Conservation (phyloP, 2,888 invertebrate genomes). For the Zaprionus bogoriensis region DNA sequence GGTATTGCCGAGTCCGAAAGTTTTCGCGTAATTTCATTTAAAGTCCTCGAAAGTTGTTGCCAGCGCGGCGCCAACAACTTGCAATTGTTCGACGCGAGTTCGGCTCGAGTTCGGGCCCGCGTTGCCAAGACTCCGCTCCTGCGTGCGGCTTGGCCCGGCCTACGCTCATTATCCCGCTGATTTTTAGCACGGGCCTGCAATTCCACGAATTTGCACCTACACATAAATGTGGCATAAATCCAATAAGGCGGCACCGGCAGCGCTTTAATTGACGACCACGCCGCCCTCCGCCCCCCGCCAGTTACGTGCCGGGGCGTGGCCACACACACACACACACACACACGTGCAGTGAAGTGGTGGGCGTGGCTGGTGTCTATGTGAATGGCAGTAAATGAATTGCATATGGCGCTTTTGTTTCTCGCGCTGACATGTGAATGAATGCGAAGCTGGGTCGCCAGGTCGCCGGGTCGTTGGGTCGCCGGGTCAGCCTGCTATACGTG, state of each 20-base stretch:
- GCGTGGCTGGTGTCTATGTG: constrained; percentile 37
- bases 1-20: constrained; percentile 55
- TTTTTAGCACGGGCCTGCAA: constrained; percentile 62
- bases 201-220: constrained; percentile 72
- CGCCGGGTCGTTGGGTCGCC: constrained; percentile 15
- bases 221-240: constrained; percentile 77
- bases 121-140: constrained; percentile 12
- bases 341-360: neutral
- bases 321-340: too few species aligned
- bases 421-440: constrained; percentile 60
- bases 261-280: constrained; percentile 70
- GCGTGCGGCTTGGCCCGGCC: neutral
- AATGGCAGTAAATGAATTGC: constrained; percentile 73
- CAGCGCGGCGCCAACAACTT: constrained; percentile 39
- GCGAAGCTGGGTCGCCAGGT: constrained; percentile 22
- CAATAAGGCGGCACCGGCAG: constrained; percentile 73
- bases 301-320: constrained; percentile 9
- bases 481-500: constrained; percentile 27
- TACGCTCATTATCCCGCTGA: constrained; percentile 64
- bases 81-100: constrained; percentile 61
- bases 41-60: constrained; percentile 75
- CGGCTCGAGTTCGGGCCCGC: constrained; percentile 9
- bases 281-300: constrained; percentile 2
- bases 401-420: constrained; percentile 68
- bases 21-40: constrained; percentile 79